Percentiles rank a stretch among this genome's conserved stretches.
Evolutionary conservation across 2,113 vertebrate genomes (phyloP).

Genomic region (Platycercus adscitus): DNA sequence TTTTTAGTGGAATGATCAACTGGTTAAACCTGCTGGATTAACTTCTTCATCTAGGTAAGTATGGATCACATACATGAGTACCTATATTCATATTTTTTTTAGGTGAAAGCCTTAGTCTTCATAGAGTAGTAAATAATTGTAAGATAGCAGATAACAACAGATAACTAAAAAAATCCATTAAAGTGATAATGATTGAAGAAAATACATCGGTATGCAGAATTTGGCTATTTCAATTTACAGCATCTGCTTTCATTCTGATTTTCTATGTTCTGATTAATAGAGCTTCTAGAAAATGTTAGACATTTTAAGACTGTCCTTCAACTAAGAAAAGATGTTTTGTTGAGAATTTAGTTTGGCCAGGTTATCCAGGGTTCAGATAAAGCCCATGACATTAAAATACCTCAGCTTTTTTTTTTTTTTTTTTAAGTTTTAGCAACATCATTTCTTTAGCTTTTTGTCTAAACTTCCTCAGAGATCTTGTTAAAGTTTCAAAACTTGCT

Average conservation of each 20-base stretch:
- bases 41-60: not conserved
- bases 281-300: not conserved
- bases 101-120: not conserved
- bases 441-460: conserved; percentile 23
- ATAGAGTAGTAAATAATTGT: not conserved
- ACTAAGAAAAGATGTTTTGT: not conserved
- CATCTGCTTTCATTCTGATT: not conserved
- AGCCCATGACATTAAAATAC: not conserved
- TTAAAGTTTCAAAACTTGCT: conserved; percentile 26
- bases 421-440: not conserved
- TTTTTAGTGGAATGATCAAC: not conserved
- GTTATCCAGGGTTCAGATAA: not conserved
- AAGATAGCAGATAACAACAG: not conserved
- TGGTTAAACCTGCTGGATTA: not conserved
- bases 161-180: not conserved
- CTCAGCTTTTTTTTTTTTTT: not conserved
- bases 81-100: not conserved
- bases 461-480: conserved; percentile 55
- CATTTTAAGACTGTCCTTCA: not conserved
- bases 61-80: not conserved
- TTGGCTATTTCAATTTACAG: not conserved
- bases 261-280: not conserved
- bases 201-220: not conserved
- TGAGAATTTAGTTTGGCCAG: not conserved
- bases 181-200: not conserved